Evolutionary conservation across 2,888 invertebrate species (phyloP), one percentile per base, ranked within the genome.

Genomic region (Pseudeuparius sepicola): DNA sequence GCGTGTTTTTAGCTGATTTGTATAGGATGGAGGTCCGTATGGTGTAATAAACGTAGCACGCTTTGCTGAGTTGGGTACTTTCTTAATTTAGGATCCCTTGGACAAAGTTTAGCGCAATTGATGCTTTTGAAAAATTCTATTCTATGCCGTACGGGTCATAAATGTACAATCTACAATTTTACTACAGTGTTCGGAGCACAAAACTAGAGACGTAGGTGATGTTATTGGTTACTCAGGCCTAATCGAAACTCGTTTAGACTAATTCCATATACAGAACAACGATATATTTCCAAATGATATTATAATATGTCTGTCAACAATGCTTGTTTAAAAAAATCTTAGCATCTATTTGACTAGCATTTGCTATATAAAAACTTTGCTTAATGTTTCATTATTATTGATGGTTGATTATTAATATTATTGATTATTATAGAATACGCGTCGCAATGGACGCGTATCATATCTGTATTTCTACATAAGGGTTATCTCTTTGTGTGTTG

Each of bases 211-310:
- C 54, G 46, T 55, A 55, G 50, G 48, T 52, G 51, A 55, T 52
- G 50, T 52, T 49, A 52, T 53, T 53, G 55, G 57, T 56, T 56
- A 57, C 51, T 57, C 59, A 59, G 63, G 62, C 62, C 63, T 62
- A 62, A 51, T 59, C 57, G 61, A 61, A 63, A 63, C 60, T 59
- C 56, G 53, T 59, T 56, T 63, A 63, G 62, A 61, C 60, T 63
- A 63, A 62, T 60, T 60, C 59, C 56, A 61, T 55, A 52, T 61
- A 62, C 61, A 61, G 63, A 61, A 63, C 63, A 63, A 63, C 63
- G 63, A 63, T 61, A 59, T 60, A 59, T 59, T 53, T 58, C 54
- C 54, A 59, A 37, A 26, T 29, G 31, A 39, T 20, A 20, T 7
- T 20, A 46, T 52, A 47, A 56, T 52, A 59, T 60, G 56, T 59